Conservation (phyloP, 2,113 vertebrate genomes). For the Scophthalmus maximus region DNA sequence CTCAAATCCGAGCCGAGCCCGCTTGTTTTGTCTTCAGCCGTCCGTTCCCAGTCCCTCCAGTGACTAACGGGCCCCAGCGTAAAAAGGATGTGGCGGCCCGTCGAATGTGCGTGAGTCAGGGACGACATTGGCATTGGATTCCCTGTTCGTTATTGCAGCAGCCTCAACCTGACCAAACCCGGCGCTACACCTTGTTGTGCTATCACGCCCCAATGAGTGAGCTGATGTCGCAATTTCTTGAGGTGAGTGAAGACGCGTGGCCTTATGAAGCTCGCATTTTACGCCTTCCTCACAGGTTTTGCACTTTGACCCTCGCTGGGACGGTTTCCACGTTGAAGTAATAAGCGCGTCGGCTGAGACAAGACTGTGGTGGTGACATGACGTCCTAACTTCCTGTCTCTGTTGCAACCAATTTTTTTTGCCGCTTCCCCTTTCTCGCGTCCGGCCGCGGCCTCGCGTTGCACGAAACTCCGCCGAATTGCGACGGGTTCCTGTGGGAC, state of each 20-base stretch:
- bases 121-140: neutral
- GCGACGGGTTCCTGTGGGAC: neutral
- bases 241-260: too few relatives aligned
- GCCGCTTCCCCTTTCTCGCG: slow-evolving; percentile 59
- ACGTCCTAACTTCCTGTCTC: slow-evolving; percentile 54
- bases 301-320: neutral
- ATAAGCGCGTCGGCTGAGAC: slow-evolving; percentile 20
- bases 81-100: neutral
- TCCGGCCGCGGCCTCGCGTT: neutral
- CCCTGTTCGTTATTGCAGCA: neutral
- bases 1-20: neutral
- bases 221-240: too few relatives aligned
- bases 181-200: too few relatives aligned
- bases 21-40: slow-evolving; percentile 9
- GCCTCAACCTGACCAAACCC: too few relatives aligned
- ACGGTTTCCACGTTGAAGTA: neutral
- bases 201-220: too few relatives aligned
- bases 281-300: too few relatives aligned
- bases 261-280: too few relatives aligned
- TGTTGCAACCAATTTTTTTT: slow-evolving; percentile 65
- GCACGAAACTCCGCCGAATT: neutral
- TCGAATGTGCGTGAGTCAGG: neutral
- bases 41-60: neutral
- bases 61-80: neutral
- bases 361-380: slow-evolving; percentile 15